Evolutionary conservation across 2,113 vertebrate species (phyloP).

Genomic region (Rhea pennata): DNA sequence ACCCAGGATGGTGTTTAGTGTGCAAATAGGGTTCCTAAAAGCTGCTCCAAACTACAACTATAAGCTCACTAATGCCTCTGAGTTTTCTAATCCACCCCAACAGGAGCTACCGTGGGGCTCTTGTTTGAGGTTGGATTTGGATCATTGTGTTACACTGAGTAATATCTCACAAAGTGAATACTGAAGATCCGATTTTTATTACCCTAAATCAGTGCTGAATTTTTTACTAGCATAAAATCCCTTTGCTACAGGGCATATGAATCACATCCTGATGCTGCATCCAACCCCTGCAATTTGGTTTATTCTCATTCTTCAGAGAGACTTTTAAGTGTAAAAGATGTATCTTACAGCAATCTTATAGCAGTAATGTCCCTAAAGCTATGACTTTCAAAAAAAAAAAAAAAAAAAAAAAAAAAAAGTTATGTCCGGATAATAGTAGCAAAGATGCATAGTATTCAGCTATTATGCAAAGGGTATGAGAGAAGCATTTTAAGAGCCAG

Average conservation of each 20-base stretch:
- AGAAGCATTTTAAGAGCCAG: not conserved
- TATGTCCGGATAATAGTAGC: not conserved
- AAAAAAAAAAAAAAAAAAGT: too few relatives aligned
- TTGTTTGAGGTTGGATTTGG: not conserved
- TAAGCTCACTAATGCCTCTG: too few relatives aligned
- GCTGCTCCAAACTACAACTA: too few relatives aligned
- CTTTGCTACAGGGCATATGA: accelerated
- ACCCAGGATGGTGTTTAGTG: too few relatives aligned
- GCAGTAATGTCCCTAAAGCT: not conserved
- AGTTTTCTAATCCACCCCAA: not conserved
- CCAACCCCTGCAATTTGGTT: not conserved
- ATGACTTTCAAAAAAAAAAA: not conserved
- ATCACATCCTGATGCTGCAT: not conserved
- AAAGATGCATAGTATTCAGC: not conserved
- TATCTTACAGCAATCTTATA: not conserved
- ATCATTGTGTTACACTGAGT: not conserved
- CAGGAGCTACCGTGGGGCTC: not conserved
- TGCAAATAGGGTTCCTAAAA: too few relatives aligned
- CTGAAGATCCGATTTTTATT: accelerated
- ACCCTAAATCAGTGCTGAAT: accelerated
- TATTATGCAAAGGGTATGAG: not conserved
- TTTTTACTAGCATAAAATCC: not conserved
- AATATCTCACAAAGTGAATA: not conserved
- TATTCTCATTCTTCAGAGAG: not conserved
- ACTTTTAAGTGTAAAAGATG: accelerated